Conservation (phyloP, 2,888 invertebrate species). For the Spilarctia lutea region DNA sequence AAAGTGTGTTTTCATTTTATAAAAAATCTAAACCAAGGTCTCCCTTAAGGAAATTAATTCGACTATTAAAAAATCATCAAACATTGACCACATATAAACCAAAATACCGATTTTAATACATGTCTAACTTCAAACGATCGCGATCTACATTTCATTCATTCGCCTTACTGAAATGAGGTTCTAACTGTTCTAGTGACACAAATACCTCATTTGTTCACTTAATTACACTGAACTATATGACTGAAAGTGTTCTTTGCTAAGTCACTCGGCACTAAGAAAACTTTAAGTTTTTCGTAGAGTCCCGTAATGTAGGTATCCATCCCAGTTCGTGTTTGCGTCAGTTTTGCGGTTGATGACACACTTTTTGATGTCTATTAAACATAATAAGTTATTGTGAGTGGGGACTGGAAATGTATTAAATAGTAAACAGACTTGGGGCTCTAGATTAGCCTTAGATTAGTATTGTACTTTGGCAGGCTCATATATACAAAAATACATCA, state of each 20-base stretch:
- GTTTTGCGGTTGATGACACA: conserved; percentile 5
- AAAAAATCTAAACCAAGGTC: no score
- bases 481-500: neutral
- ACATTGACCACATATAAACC: no score
- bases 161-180: neutral
- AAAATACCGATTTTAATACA: neutral
- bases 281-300: neutral
- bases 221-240: neutral
- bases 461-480: no score
- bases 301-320: neutral
- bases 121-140: neutral
- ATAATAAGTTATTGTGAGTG: neutral
- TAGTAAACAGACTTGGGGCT: neutral
- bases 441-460: neutral
- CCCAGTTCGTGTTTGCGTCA: neutral
- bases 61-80: no score
- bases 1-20: no score
- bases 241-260: neutral
- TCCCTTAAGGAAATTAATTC: no score
- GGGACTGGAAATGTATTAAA: neutral
- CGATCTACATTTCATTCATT: neutral
- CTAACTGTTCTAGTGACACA: neutral
- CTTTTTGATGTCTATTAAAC: no score
- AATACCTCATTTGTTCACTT: neutral
- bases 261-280: conserved; percentile 9